Conservation (phyloP, 2,797 vertebrate genomes). For the Tolypeutes matacus region DNA sequence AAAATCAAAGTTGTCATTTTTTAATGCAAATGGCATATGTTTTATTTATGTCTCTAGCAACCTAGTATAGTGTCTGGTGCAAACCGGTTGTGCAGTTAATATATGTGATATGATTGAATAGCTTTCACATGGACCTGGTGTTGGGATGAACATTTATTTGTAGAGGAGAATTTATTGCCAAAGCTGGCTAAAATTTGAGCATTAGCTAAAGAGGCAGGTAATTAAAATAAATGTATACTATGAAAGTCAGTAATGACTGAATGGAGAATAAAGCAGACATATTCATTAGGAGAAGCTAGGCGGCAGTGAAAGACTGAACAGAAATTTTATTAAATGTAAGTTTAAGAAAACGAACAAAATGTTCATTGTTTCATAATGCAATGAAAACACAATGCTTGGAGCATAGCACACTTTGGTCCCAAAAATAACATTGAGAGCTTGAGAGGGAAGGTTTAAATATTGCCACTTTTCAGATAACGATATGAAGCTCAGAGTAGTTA, state of each 20-base stretch:
- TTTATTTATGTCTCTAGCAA: background rate
- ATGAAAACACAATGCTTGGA: background rate
- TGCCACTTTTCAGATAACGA: background rate
- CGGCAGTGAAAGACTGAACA: background rate
- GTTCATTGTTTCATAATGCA: background rate
- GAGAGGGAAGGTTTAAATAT: background rate
- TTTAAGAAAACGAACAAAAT: background rate
- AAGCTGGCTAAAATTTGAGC: background rate
- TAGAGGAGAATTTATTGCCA: background rate
- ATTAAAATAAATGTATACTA: background rate
- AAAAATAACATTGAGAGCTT: background rate
- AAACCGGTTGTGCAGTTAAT: background rate
- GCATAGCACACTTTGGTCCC: background rate
- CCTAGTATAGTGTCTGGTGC: background rate
- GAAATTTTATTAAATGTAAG: slow-evolving; percentile 7
- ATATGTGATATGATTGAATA: background rate
- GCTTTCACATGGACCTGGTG: background rate
- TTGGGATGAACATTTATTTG: background rate
- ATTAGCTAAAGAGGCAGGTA: background rate
- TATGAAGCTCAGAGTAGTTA: background rate
- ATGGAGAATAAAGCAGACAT: slow-evolving; percentile 1
- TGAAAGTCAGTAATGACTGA: background rate
- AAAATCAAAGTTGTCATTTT: slow-evolving; percentile 9
- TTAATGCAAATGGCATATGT: background rate
- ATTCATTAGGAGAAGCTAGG: slow-evolving; percentile 3